These are phyloP conservation scores for Halyomorpha halys DNA, from an alignment of 1,140 invertebrate genomes.

Conservation along the genomic window DNA sequence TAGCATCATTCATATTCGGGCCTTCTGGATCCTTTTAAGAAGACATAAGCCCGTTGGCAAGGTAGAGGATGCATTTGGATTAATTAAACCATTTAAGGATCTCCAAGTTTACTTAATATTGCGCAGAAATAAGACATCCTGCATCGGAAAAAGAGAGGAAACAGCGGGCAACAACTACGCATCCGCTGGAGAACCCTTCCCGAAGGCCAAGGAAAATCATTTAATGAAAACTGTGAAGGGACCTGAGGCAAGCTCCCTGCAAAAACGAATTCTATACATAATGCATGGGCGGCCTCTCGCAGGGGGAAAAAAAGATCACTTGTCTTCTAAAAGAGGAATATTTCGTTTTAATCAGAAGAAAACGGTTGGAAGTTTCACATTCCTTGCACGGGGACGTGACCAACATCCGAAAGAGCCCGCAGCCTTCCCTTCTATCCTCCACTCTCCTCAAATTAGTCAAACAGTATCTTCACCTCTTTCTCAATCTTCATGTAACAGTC, in stretches of 20 bases:
- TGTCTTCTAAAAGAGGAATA: slow-evolving; percentile 18
- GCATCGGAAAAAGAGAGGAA: too few relatives aligned
- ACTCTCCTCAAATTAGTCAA: neutral
- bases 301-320: slow-evolving; percentile 17
- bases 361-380: slow-evolving; percentile 20
- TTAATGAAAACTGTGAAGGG: slow-evolving; percentile 4
- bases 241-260: slow-evolving; percentile 8
- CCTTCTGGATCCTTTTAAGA: too few relatives aligned
- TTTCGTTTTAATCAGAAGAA: slow-evolving; percentile 19
- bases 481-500: too few relatives aligned
- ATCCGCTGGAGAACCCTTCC: too few relatives aligned
- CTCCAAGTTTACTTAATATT: too few relatives aligned
- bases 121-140: too few relatives aligned
- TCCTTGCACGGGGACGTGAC: slow-evolving; percentile 1
- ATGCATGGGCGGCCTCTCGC: slow-evolving; percentile 12
- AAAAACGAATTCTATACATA: slow-evolving; percentile 15
- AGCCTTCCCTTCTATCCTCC: neutral
- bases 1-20: too few relatives aligned
- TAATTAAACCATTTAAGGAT: too few relatives aligned
- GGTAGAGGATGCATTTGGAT: too few relatives aligned
- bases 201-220: neutral
- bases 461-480: too few relatives aligned
- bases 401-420: neutral
- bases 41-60: too few relatives aligned
- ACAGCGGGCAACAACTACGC: too few relatives aligned